Base-by-base conservation (phyloP, 2,888 invertebrate genomes). In the Stictocephala bisonia region DNA sequence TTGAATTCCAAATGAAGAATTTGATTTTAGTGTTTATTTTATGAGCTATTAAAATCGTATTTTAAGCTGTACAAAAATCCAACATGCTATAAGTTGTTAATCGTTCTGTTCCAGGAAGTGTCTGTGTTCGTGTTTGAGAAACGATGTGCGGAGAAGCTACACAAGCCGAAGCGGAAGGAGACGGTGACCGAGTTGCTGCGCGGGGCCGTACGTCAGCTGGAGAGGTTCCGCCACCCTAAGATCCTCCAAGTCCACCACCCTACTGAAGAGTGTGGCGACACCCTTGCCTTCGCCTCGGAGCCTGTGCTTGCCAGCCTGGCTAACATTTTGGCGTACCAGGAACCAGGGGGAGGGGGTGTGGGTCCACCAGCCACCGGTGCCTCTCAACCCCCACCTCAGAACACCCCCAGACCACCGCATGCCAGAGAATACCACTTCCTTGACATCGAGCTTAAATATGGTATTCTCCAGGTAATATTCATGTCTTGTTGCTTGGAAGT, bases 61-160 rank as follows among this genome's bases (percentile, higher is more conserved):
- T n/a, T n/a, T n/a, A n/a, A n/a, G n/a, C n/a, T n/a, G n/a, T n/a
- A n/a, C n/a, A n/a, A n/a, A n/a, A n/a, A n/a, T n/a, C n/a, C n/a
- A n/a, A n/a, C n/a, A n/a, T n/a, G n/a, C n/a, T n/a, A n/a, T n/a
- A n/a, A n/a, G n/a, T n/a, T n/a, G n/a, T n/a, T n/a, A n/a, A n/a
- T n/a, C n/a, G n/a, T n/a, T n/a, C 74, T 72, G 76, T 78, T 77
- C 7, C 88, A 97, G 97, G 96, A 95, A 85, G 95, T 94, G 76
- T 96, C 97, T 0, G 91, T 97, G 77, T 97, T 97, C 85, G 87
- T 96, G 72, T 96, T 97, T 84, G 97, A 97, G 85, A 97, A 97
- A 84, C 91, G 93, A 77, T 90, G 92, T 71, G 96, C 94, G 0
- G 97, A 97, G 82, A 97, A 96, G 83, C 86, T 97, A 48, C 95